Conservation (phyloP, 2,888 invertebrate species). For the Euzophera pinguis region DNA sequence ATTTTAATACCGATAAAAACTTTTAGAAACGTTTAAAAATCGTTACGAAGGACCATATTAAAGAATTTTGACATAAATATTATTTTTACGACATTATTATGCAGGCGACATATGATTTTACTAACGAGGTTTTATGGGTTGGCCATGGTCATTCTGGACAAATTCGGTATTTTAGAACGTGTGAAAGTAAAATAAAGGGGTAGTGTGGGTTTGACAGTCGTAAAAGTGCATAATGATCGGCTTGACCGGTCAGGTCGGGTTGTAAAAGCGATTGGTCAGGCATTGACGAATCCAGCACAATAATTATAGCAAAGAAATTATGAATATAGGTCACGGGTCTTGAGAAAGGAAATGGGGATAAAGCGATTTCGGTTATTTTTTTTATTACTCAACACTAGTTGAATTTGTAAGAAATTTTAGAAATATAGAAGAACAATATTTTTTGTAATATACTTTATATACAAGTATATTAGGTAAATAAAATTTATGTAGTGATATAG, state of each 20-base stretch:
- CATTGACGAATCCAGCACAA: constrained; percentile 56
- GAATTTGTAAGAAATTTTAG: not conserved
- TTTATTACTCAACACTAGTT: constrained; percentile 10
- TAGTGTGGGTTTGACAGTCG: constrained; percentile 45
- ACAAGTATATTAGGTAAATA: no score
- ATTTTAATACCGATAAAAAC: constrained; percentile 17
- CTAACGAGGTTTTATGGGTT: constrained; percentile 61
- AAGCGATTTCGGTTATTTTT: constrained; percentile 21
- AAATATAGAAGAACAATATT: not conserved
- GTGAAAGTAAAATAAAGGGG: constrained; percentile 71
- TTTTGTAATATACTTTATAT: not conserved
- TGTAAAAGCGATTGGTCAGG: constrained; percentile 72
- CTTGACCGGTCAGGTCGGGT: constrained; percentile 51
- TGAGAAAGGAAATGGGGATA: constrained; percentile 64
- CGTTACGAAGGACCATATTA: constrained; percentile 22
- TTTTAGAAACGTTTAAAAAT: constrained; percentile 22
- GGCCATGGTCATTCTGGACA: constrained; percentile 61
- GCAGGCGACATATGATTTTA: constrained; percentile 44
- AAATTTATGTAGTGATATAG: no score
- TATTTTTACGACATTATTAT: constrained; percentile 73
- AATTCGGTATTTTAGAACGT: constrained; percentile 69
- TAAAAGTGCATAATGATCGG: constrained; percentile 48
- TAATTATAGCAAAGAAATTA: constrained; percentile 43
- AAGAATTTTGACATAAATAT: constrained; percentile 51
- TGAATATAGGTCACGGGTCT: constrained; percentile 69